Evolutionary conservation across 1,140 invertebrate species (phyloP).

Genomic region (Drosophila bipectinata): DNA sequence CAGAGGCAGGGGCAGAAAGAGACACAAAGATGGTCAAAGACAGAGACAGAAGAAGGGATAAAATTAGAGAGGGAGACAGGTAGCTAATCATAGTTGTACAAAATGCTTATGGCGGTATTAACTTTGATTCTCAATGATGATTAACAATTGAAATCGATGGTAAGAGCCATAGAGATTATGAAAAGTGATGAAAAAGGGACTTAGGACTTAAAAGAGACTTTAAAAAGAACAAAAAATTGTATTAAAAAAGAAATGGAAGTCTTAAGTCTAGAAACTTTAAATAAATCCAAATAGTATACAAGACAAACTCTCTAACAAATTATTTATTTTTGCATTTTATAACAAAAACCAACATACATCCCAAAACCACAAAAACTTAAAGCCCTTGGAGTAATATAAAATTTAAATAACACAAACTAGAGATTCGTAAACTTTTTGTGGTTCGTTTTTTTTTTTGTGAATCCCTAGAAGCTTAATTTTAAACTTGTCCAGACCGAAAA

Average conservation of each 20-base stretch:
- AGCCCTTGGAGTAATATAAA: background rate
- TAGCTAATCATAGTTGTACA: slow-evolving; percentile 43
- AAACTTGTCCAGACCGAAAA: slow-evolving; percentile 6
- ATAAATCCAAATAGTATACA: background rate
- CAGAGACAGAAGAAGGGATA: background rate
- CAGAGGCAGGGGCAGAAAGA: background rate
- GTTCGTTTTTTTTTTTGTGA: slow-evolving; percentile 1
- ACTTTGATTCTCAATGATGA: slow-evolving; percentile 19
- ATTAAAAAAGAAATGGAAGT: background rate
- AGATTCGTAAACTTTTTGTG: slow-evolving; percentile 4
- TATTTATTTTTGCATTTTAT: background rate
- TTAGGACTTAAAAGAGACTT: background rate
- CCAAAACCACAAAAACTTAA: slow-evolving; percentile 14
- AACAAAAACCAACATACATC: too few relatives aligned
- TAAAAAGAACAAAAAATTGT: background rate
- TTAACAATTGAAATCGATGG: slow-evolving; percentile 34
- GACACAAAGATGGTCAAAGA: background rate
- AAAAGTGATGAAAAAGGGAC: background rate
- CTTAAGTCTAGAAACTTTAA: background rate
- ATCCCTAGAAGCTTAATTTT: background rate
- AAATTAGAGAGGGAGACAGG: background rate
- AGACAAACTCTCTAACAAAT: background rate
- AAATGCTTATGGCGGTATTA: slow-evolving; percentile 33
- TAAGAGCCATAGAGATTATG: background rate
- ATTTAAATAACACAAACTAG: background rate